Percentiles rank a stretch among this genome's conserved stretches.
These are phyloP conservation scores for Macrobrachium rosenbergii DNA, from an alignment of 1,140 invertebrate genomes.

Conservation along the genomic window DNA sequence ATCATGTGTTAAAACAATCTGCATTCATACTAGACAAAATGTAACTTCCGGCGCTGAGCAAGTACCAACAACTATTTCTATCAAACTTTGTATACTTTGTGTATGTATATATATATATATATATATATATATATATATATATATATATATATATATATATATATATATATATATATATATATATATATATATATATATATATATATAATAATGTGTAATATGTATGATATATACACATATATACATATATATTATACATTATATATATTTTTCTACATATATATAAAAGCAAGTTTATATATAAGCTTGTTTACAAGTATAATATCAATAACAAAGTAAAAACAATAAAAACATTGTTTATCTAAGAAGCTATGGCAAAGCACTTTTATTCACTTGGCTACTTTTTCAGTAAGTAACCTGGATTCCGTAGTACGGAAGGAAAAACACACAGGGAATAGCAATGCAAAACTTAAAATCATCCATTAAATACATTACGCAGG, in stretches of 20 bases:
- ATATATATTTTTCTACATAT: slow-evolving; percentile 43
- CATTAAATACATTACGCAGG: too few relatives aligned
- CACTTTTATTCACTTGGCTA: too few relatives aligned
- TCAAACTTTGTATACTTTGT: too few relatives aligned
- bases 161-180: slow-evolving; percentile 17
- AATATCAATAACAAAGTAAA: background rate
- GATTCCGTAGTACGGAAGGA: too few relatives aligned
- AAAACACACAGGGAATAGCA: too few relatives aligned
- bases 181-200: background rate
- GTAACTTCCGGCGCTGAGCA: too few relatives aligned
- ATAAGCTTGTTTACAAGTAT: background rate
- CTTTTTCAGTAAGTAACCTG: too few relatives aligned
- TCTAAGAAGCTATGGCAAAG: too few relatives aligned
- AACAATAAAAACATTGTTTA: too few relatives aligned
- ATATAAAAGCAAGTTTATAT: slow-evolving; percentile 18
- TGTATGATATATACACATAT: background rate
- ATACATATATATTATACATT: slow-evolving; percentile 15
- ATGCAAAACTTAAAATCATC: too few relatives aligned
- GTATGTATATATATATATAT: background rate
- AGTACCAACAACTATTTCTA: too few relatives aligned
- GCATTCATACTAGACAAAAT: background rate
- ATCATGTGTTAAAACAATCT: background rate
- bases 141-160: background rate
- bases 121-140: background rate
- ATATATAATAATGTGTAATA: background rate